Percentiles rank a stretch among this genome's conserved stretches.
These are phyloP conservation scores for Anas acuta DNA, from an alignment of 2,797 vertebrate genomes.

Conservation along the genomic window DNA sequence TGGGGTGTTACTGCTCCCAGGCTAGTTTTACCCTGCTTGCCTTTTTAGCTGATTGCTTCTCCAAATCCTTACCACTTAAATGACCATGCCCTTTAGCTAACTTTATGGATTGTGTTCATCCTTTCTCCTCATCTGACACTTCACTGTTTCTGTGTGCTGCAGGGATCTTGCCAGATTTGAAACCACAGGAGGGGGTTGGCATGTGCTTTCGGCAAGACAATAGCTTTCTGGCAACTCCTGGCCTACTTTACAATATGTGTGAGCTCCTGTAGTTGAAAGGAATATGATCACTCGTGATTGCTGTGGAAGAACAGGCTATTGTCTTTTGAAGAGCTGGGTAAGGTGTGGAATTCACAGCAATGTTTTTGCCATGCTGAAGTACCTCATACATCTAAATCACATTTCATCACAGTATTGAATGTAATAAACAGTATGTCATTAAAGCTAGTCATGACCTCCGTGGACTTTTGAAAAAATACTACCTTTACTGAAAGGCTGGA, in stretches of 20 bases:
- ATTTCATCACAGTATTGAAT: background rate
- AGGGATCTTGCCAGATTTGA: background rate
- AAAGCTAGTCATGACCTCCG: background rate
- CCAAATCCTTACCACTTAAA: accelerated
- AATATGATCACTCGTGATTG: background rate
- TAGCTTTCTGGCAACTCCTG: background rate
- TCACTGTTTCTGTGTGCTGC: background rate
- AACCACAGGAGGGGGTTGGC: background rate
- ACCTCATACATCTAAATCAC: background rate
- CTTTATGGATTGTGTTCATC: background rate
- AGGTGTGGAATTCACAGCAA: accelerated
- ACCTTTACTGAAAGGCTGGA: conserved; percentile 51
- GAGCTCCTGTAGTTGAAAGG: background rate
- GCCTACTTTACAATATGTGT: background rate
- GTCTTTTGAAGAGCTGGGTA: background rate
- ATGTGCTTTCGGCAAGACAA: background rate
- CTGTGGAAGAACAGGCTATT: background rate
- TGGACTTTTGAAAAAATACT: conserved; percentile 41
- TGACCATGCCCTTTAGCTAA: background rate
- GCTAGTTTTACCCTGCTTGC: background rate
- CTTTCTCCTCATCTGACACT: background rate
- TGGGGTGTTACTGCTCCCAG: background rate
- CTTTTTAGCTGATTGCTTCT: background rate
- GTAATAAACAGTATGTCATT: conserved; percentile 21
- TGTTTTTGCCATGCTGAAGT: background rate